Base-by-base conservation (phyloP, 2,797 vertebrate species). In the Diplodus puntazzo region DNA sequence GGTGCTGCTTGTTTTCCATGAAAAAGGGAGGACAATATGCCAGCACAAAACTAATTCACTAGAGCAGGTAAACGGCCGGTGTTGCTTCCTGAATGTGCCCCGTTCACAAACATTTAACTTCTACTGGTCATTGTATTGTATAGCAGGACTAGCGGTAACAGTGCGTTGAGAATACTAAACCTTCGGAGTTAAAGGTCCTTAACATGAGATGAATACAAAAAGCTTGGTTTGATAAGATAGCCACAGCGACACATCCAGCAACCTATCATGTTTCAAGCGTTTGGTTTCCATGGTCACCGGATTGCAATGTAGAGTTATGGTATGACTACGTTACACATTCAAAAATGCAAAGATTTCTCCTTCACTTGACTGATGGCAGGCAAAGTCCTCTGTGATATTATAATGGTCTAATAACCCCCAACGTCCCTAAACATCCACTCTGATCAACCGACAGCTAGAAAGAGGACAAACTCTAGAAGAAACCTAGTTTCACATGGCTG, bases 201-300 rank as follows among this genome's bases (percentile, higher is more conserved):
- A 89, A 92, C 87, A 88, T 91, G 88, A 88, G 85, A 93, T 84
- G 91, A 90, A 81, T 88, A 93, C 89, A 91, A 93, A 92, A 89
- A 90, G 86, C 86, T 88, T 30, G 71, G 86, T 84, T 89, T 78
- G 90, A 91, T 83, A 84, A 34, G 78, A 89, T 85, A 87, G 87
- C 90, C 85, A 88, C 87, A 81, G 82, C 81, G 83, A 88, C 85
- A 87, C 80, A 80, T 87, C 84, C 80, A 83, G 85, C 77, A 69
- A 81, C 79, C 80, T 73, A 85, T 89, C 84, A 58, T 42, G 75
- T 88, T 91, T 91, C 90, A 92, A 89, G 91, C 82, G 49, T 89
- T 88, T 80, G 89, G 88, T 90, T 90, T 89, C 83, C 84, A 84
- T 88, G 85, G 90, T 90, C 88, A 87, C 84, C 78, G 75, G 87